phyloP scores from a whole-genome alignment of 1,140 invertebrate genomes.

The Pristionchus pacificus region DNA sequence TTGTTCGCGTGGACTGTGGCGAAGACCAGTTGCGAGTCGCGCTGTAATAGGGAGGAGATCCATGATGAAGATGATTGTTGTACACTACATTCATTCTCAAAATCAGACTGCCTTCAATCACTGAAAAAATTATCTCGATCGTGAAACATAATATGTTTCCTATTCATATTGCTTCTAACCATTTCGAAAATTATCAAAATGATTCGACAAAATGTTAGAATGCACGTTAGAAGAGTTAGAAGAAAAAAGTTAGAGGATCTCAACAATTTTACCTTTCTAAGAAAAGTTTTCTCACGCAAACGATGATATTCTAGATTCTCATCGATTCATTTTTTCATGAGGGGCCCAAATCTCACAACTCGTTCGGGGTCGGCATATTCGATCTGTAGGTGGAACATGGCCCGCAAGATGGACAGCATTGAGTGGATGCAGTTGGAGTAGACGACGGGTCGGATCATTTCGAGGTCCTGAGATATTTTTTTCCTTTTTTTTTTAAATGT shows the following conservation, averaged over 20 bases:
- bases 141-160: too few relatives aligned
- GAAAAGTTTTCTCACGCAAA: too few relatives aligned
- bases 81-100: too few relatives aligned
- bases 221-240: too few relatives aligned
- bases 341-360: constrained; percentile 37
- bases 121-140: too few relatives aligned
- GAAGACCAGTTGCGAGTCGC: constrained; percentile 54
- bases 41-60: constrained; percentile 40
- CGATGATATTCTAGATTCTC: not conserved
- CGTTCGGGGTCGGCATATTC: constrained; percentile 52
- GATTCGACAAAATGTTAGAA: too few relatives aligned
- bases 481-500: too few relatives aligned
- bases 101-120: too few relatives aligned
- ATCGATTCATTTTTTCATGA: not conserved
- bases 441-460: constrained; percentile 55
- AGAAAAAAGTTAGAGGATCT: too few relatives aligned
- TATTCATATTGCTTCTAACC: too few relatives aligned
- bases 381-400: constrained; percentile 57
- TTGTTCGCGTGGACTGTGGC: constrained; percentile 57
- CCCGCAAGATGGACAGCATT: constrained; percentile 54
- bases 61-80: constrained; percentile 23
- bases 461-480: constrained; percentile 38
- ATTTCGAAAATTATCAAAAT: too few relatives aligned
- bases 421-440: constrained; percentile 56
- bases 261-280: too few relatives aligned